Conservation (phyloP, 2,888 invertebrate genomes). For the Eupithecia subumbrata region DNA sequence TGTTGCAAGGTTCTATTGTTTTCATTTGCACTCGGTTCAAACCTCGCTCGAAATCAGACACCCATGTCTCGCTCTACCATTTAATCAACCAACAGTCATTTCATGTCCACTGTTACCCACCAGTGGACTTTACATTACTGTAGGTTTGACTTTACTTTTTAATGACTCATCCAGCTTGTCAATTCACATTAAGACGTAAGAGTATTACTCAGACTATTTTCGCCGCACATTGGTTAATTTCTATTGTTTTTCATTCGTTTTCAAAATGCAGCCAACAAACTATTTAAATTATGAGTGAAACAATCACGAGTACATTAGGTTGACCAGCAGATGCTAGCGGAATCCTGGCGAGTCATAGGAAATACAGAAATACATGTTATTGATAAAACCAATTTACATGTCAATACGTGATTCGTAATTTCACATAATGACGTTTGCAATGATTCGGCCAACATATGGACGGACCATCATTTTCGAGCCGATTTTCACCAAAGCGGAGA, state of each 20-base stretch:
- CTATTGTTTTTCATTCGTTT: too few species aligned
- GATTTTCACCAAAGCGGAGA: background rate
- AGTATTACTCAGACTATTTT: background rate
- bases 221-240: background rate
- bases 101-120: background rate
- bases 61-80: background rate
- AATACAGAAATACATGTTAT: background rate
- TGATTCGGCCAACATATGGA: background rate
- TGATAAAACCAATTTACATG: too few species aligned
- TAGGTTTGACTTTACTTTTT: background rate
- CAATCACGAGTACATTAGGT: background rate
- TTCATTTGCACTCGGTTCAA: slow-evolving; percentile 2
- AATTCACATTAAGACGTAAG: background rate
- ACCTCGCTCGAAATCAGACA: slow-evolving; percentile 9
- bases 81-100: background rate
- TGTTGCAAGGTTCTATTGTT: slow-evolving; percentile 22
- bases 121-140: too few species aligned
- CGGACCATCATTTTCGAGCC: background rate
- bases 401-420: too few species aligned
- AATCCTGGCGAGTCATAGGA: background rate
- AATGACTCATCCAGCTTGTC: background rate
- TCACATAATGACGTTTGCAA: background rate
- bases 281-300: too few species aligned
- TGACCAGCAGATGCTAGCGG: too few species aligned
- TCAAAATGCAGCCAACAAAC: background rate